Conservation (phyloP, 2,797 vertebrate species). For the Schizothorax lantsangensis region DNA sequence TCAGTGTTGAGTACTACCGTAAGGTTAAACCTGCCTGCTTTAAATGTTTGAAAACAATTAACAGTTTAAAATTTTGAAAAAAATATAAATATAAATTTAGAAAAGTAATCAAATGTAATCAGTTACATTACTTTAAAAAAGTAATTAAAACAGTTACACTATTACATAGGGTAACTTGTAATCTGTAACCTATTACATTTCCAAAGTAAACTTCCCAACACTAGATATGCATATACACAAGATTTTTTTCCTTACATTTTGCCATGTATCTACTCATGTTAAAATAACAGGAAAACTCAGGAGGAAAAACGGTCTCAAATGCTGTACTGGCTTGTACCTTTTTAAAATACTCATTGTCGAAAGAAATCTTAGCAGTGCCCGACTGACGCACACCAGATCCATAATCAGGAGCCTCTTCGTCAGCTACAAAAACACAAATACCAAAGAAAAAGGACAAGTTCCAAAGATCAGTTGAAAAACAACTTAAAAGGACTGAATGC, state of each 20-base stretch:
- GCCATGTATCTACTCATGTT: not conserved
- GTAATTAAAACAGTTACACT: too few relatives aligned
- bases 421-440: conserved; percentile 78
- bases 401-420: conserved; percentile 98
- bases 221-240: not conserved
- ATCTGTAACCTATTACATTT: too few relatives aligned
- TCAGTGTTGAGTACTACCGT: too few relatives aligned
- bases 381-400: conserved; percentile 97
- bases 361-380: conserved; percentile 98
- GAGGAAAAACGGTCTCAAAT: not conserved
- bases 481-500: conserved; percentile 31
- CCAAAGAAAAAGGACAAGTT: not conserved
- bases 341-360: conserved; percentile 95
- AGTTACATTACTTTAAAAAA: too few relatives aligned
- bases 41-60: too few relatives aligned
- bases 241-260: not conserved
- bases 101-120: too few relatives aligned
- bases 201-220: too few relatives aligned
- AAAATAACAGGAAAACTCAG: not conserved
- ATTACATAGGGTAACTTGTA: too few relatives aligned
- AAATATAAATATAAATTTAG: too few relatives aligned
- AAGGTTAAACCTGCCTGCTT: too few relatives aligned
- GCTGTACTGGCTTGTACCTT: conserved; percentile 79
- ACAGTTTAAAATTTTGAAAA: too few relatives aligned
- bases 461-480: not conserved